phyloP scores from a whole-genome alignment of 2,888 invertebrate species.

The Miltochrista miniata region DNA sequence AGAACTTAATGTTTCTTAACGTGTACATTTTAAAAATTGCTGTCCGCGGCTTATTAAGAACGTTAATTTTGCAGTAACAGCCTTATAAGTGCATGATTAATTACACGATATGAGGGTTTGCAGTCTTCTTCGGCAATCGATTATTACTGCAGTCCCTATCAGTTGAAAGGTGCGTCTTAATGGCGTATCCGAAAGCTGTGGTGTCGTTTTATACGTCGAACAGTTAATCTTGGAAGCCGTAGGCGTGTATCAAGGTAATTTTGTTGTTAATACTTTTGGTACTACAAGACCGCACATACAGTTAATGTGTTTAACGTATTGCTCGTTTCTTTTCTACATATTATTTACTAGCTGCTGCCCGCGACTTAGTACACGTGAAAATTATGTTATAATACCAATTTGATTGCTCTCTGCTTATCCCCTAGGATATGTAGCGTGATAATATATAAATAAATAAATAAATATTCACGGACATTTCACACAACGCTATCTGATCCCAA shows the following conservation, averaged over 20 bases:
- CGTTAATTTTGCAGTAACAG: slow-evolving; percentile 49
- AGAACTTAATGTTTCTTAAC: slow-evolving; percentile 24
- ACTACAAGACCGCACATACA: too few species aligned
- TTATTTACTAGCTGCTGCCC: too few species aligned
- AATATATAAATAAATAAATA: too few species aligned
- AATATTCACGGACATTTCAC: too few species aligned
- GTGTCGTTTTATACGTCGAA: slow-evolving; percentile 40
- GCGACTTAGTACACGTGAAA: too few species aligned
- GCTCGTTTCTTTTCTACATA: too few species aligned
- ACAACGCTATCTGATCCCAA: too few species aligned
- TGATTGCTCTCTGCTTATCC: too few species aligned
- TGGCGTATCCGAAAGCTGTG: slow-evolving; percentile 39
- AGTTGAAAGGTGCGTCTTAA: slow-evolving; percentile 40
- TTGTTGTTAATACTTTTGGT: slow-evolving; percentile 22
- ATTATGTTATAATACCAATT: too few species aligned
- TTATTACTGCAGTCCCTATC: slow-evolving; percentile 48
- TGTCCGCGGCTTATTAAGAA: slow-evolving; percentile 57
- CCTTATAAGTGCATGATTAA: slow-evolving; percentile 69
- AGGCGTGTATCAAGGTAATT: slow-evolving; percentile 14
- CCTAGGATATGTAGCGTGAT: too few species aligned
- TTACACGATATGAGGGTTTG: slow-evolving; percentile 57
- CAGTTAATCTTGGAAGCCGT: slow-evolving; percentile 31
- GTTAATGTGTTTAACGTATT: too few species aligned
- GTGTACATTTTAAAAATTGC: slow-evolving; percentile 53
- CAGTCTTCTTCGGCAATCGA: slow-evolving; percentile 56